phyloP scores from a whole-genome alignment of 2,113 vertebrate genomes.

The Zosterops pallidus region DNA sequence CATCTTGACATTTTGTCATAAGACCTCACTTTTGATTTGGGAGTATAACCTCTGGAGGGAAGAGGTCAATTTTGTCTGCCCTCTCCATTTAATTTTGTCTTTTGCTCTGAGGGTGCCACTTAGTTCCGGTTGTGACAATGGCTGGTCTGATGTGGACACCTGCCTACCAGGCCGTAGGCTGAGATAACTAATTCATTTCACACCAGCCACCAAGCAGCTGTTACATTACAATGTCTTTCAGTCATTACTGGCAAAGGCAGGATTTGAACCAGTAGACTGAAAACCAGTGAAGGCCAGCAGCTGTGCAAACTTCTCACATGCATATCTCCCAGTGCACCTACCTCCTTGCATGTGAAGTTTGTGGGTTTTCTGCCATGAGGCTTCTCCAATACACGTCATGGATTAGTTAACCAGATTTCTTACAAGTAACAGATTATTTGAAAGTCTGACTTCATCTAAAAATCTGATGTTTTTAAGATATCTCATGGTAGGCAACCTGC shows the following conservation, averaged over 20 bases:
- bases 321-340: not conserved
- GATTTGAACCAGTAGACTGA: slow-evolving; percentile 18
- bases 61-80: not conserved
- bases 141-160: slow-evolving; percentile 15
- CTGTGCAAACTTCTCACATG: slow-evolving; percentile 28
- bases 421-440: not conserved
- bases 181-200: slow-evolving; percentile 51
- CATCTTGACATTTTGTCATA: not conserved
- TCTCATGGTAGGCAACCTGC: not conserved
- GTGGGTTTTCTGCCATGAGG: not conserved
- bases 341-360: not conserved
- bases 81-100: not conserved
- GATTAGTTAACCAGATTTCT: not conserved
- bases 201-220: slow-evolving; percentile 38
- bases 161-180: slow-evolving; percentile 18
- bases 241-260: slow-evolving; percentile 24
- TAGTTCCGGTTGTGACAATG: not conserved
- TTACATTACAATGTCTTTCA: slow-evolving; percentile 32
- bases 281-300: slow-evolving; percentile 22
- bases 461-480: not conserved
- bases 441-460: not conserved
- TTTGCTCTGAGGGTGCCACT: not conserved
- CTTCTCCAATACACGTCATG: not conserved
- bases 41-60: not conserved
- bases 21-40: not conserved